Evolutionary conservation across 1,140 invertebrate species (phyloP).

Genomic region (Chlorops oryzae): DNA sequence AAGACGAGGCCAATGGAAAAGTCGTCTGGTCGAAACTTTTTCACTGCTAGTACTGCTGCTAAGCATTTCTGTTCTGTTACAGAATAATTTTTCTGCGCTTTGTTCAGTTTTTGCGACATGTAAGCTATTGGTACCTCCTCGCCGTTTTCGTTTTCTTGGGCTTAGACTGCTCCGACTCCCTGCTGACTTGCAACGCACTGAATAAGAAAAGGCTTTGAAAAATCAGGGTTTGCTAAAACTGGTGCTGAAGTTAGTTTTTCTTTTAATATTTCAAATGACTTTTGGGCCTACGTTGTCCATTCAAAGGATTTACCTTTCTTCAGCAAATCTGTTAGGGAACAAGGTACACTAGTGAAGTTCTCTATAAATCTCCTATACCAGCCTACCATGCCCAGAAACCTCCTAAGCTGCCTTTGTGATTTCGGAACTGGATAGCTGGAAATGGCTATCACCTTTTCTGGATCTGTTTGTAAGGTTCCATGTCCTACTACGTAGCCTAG

Average conservation of each 20-base stretch:
- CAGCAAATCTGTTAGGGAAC: background rate
- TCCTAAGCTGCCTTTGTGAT: slow-evolving; percentile 31
- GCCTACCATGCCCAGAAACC: slow-evolving; percentile 48
- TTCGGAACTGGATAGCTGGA: slow-evolving; percentile 1
- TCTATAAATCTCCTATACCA: slow-evolving; percentile 47
- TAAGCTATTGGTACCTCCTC: slow-evolving; percentile 24
- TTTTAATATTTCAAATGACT: slow-evolving; percentile 33
- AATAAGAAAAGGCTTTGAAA: slow-evolving; percentile 13
- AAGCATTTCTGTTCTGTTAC: slow-evolving; percentile 13
- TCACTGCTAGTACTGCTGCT: slow-evolving; percentile 8
- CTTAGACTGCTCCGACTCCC: slow-evolving; percentile 15
- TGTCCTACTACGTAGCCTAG: slow-evolving; percentile 36
- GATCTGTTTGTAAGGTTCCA: slow-evolving; percentile 37
- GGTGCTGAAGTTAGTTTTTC: slow-evolving; percentile 9
- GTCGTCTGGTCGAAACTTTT: slow-evolving; percentile 33
- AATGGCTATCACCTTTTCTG: slow-evolving; percentile 22
- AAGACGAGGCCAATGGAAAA: background rate
- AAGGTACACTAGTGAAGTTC: slow-evolving; percentile 19
- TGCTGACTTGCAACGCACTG: slow-evolving; percentile 14
- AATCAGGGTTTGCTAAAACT: slow-evolving; percentile 22
- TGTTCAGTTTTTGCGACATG: slow-evolving; percentile 28
- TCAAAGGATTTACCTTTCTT: slow-evolving; percentile 7
- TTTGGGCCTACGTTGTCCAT: slow-evolving; percentile 19
- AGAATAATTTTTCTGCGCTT: slow-evolving; percentile 10
- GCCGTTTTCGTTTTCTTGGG: slow-evolving; percentile 1